phyloP scores from a whole-genome alignment of 2,113 vertebrate genomes.

The Thomomys bottae region DNA sequence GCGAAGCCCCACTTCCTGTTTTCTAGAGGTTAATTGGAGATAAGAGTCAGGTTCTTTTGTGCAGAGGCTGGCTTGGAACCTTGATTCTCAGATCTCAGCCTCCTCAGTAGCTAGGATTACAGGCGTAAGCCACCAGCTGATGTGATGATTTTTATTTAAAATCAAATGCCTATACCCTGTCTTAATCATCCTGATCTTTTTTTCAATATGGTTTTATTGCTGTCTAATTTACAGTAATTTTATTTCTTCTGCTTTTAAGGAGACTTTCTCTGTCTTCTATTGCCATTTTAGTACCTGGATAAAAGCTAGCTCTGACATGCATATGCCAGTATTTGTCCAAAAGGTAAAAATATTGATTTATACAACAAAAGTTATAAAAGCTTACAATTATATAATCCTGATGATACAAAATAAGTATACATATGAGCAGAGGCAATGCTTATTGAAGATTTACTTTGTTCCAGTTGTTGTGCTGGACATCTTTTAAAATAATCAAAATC shows the following conservation, averaged over 20 bases:
- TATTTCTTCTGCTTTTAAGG: neutral
- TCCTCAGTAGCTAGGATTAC: too few species aligned
- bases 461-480: neutral
- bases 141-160: neutral
- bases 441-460: neutral
- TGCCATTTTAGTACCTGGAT: neutral
- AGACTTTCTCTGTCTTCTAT: neutral
- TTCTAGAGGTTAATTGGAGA: too few species aligned
- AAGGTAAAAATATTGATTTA: neutral
- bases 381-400: neutral
- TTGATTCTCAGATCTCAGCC: too few species aligned
- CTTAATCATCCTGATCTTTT: neutral
- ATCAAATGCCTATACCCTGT: neutral
- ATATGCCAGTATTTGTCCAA: neutral
- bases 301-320: neutral
- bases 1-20: too few species aligned
- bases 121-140: too few species aligned
- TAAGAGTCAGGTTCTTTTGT: too few species aligned
- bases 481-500: slow-evolving; percentile 29
- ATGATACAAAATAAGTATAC: slow-evolving; percentile 8
- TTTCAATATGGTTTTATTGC: neutral
- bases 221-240: neutral
- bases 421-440: neutral
- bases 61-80: too few species aligned
- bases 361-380: neutral